A percentile compares a stretch with the other conserved stretches of the same genome.
These are phyloP conservation scores for Erpetoichthys calabaricus DNA, from an alignment of 2,797 vertebrate genomes.

Conservation along the genomic window DNA sequence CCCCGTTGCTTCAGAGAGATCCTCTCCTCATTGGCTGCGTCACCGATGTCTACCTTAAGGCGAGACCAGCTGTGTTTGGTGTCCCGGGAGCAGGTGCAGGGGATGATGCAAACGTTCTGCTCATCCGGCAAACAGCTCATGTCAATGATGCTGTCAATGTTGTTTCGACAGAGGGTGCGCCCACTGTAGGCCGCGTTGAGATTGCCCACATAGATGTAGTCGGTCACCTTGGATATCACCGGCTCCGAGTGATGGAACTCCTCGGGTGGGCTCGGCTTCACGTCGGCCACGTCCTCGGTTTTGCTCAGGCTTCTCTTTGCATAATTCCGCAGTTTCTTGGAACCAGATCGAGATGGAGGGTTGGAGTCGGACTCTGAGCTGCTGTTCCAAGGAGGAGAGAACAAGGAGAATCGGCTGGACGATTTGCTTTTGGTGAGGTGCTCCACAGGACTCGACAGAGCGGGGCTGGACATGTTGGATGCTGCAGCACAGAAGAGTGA, in stretches of 20 bases:
- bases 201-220: constrained; percentile 60
- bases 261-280: constrained; percentile 18
- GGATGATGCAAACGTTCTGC: constrained; percentile 42
- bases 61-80: constrained; percentile 62
- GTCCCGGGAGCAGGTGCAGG: constrained; percentile 54
- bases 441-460: constrained; percentile 40
- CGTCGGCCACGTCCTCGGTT: constrained; percentile 26
- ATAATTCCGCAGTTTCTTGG: constrained; percentile 48
- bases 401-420: constrained; percentile 52
- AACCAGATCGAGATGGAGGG: constrained; percentile 38
- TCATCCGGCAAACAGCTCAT: constrained; percentile 54
- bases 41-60: constrained; percentile 55
- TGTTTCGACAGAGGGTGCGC: constrained; percentile 48
- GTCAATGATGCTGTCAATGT: constrained; percentile 57
- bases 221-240: constrained; percentile 48
- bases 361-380: constrained; percentile 54
- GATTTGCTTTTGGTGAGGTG: constrained; percentile 47
- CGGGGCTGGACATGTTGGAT: constrained; percentile 31
- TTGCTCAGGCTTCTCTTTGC: constrained; percentile 30
- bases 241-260: constrained; percentile 54
- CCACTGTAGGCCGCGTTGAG: constrained; percentile 52
- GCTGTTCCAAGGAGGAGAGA: constrained; percentile 48
- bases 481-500: constrained; percentile 52
- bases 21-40: constrained; percentile 29
- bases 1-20: constrained; percentile 40